Evolutionary conservation across 2,888 invertebrate genomes (phyloP).

Genomic region (Philonicus albiceps): DNA sequence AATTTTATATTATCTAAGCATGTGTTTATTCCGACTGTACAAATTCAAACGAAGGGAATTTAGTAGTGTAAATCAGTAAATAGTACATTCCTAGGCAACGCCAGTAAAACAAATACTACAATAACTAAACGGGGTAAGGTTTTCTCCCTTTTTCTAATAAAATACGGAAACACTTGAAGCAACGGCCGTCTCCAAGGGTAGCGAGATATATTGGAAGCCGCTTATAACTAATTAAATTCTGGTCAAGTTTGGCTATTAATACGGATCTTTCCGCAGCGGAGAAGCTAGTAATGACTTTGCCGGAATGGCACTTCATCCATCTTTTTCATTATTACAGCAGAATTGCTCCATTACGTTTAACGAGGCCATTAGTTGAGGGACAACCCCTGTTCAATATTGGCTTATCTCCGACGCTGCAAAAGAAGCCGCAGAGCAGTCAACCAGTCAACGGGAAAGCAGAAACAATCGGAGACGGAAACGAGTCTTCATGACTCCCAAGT

Average conservation of each 20-base stretch:
- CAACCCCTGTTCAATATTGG: slow-evolving; percentile 47
- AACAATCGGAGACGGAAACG: slow-evolving; percentile 46
- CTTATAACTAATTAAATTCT: slow-evolving; percentile 32
- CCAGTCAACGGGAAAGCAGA: slow-evolving; percentile 34
- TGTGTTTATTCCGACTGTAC: background rate
- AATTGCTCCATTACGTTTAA: slow-evolving; percentile 49
- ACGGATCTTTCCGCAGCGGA: slow-evolving; percentile 7
- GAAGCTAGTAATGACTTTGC: slow-evolving; percentile 11
- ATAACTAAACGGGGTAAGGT: background rate
- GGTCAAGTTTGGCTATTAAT: slow-evolving; percentile 32
- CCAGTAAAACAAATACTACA: background rate
- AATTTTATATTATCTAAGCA: background rate
- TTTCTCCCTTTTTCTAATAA: background rate
- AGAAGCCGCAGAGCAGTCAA: slow-evolving; percentile 34
- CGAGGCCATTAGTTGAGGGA: slow-evolving; percentile 45
- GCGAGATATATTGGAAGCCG: slow-evolving; percentile 6
- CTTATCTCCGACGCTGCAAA: slow-evolving; percentile 38
- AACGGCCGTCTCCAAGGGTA: background rate
- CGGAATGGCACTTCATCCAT: slow-evolving; percentile 41
- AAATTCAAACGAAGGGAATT: background rate
- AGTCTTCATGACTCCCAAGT: slow-evolving; percentile 24
- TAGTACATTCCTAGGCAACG: background rate
- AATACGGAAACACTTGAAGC: background rate
- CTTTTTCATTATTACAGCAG: slow-evolving; percentile 48
- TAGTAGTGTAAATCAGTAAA: too few relatives aligned